Base-by-base conservation (phyloP, 2,888 invertebrate genomes). In the Gibbula magus region DNA sequence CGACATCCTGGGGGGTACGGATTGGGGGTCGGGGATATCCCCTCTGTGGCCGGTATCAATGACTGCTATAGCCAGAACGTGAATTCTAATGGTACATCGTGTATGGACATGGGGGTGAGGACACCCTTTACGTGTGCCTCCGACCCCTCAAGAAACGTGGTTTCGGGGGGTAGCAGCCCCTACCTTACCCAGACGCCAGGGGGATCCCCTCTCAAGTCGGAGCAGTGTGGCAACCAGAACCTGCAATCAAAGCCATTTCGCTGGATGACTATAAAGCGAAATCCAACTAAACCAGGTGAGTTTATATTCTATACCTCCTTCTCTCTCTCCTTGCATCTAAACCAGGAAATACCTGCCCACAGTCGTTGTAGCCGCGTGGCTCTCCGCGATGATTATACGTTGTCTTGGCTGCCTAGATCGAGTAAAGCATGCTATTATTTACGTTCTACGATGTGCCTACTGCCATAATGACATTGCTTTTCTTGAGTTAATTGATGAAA, bases 191-290 rank as follows among this genome's bases (percentile, higher is more conserved):
- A 18, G 94, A 95, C 75, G 81, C 61, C 77, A 66, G 61, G 80
- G 77, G 29, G 79, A 18, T 86, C 89, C 54, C 89, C 87, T 32
- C 85, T 89, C 67, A 90, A 90, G 81, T 85, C 87, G 32, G 90
- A 90, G 77, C 86, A 85, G 61, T 86, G 87, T n/a, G 85, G 84
- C 35, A 86, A 84, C 29, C 88, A 79, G 52, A 81, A 88, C 79
- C 86, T 89, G 61, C 87, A 87, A 81, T 84, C 85, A 39, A 90
- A 90, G 83, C 90, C 98, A 0, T 99, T 98, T 94, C 98, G 99
- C 93, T 99, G 99, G 99, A 99, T 99, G 99, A 98, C 98, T 94
- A 97, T 99, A 90, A 99, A 99, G 94, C 95, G 99, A 93, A 98
- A 98, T 93, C 96, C 97, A 87, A 97, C 98, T 75, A 98, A 98